Evolutionary conservation across 2,888 invertebrate species (phyloP), one percentile per base, ranked within the genome.

Genomic region (Nipponacmea schrenckii): DNA sequence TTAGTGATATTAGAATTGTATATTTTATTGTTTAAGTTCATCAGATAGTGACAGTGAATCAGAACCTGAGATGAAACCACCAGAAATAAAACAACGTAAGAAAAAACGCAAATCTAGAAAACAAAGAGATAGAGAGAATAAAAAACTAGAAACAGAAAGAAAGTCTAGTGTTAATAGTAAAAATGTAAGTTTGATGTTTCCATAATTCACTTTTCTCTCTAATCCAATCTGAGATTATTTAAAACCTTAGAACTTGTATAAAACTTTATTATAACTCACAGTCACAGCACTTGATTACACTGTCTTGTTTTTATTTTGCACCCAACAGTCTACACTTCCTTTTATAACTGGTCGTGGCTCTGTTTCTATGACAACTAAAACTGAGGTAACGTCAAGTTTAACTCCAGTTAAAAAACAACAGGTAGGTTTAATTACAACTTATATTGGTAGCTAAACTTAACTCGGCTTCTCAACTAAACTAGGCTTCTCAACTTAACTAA

Each of bases 41-140:
- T 88, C 86, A 77, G 88, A 88, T 78, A 86, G 86, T 69, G 87
- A 88, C 78, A 86, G 85, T 64, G 88, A 88, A 72, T 86, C 88
- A 7, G 88, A 88, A 68, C 84, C 88, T 2, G 88, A 88, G 68
- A 74, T 86, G 75, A 84, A 81, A 68, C 73, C 77, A 14, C 68
- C 75, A 14, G 81, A 81, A 48, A 74, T 77, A 8, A 82, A 82
- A 70, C 68, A 74, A 17, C 81, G 81, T 68, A 83, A 84, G 73
- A 84, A 84, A 76, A 84, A 84, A 74, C 75, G 83, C 67, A 83
- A 83, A 74, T 81, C 83, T 4, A 80, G 81, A 68, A 84, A 83
- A 71, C 82, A 85, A 65, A 73, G 84, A 62, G 84, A 85, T 72
- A 79, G 76, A 68, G 84, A 81, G 62, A 56, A 56, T 56, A 56